Evolutionary conservation across 2,888 invertebrate species (phyloP).

Genomic region (Tachina lurida): DNA sequence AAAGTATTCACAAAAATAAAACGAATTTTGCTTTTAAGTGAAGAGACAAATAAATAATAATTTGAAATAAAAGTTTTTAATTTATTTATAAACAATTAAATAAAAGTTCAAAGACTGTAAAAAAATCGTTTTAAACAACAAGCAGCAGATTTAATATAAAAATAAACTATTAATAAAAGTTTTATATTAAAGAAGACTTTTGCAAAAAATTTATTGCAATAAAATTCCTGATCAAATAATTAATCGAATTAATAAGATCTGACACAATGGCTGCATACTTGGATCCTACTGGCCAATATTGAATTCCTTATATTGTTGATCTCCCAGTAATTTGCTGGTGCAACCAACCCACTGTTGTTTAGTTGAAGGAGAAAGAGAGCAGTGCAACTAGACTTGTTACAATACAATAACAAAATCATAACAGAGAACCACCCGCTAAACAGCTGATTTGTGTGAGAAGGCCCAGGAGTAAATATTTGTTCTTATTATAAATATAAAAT

Average conservation of each 20-base stretch:
- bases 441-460: constrained; percentile 55
- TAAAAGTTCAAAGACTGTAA: constrained; percentile 74
- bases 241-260: constrained; percentile 58
- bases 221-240: constrained; percentile 18
- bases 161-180: neutral
- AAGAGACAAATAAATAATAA: neutral
- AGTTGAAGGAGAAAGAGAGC: constrained; percentile 41
- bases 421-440: constrained; percentile 58
- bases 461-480: constrained; percentile 35
- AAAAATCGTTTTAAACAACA: neutral
- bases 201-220: constrained; percentile 67
- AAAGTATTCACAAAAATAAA: constrained; percentile 29
- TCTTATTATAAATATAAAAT: constrained; percentile 16
- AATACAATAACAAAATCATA: constrained; percentile 57
- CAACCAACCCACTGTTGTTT: neutral
- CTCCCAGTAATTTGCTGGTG: constrained; percentile 31
- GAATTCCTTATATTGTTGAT: constrained; percentile 39
- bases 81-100: constrained; percentile 67
- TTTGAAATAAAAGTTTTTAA: constrained; percentile 29
- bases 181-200: too few species aligned
- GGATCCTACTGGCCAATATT: constrained; percentile 83
- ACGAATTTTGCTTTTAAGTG: neutral
- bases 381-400: constrained; percentile 6
- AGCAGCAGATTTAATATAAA: neutral
- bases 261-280: constrained; percentile 79